Percentiles rank a stretch among this genome's conserved stretches.
Evolutionary conservation across 1,140 invertebrate species (phyloP).

Genomic region (Apis florea): DNA sequence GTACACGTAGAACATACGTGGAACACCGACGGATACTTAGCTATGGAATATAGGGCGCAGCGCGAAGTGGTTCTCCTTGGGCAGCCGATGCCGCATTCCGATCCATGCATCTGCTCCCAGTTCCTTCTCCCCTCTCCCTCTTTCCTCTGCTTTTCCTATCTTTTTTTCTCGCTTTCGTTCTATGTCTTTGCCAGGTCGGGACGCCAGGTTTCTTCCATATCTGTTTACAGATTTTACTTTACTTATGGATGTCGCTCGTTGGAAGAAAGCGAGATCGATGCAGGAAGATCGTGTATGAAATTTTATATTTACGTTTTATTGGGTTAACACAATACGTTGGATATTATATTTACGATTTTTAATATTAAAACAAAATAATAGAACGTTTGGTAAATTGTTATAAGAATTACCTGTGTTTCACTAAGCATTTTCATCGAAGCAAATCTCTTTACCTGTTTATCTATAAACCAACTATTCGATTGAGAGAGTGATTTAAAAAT

Average conservation of each 20-base stretch:
- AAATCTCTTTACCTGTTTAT: too few species aligned
- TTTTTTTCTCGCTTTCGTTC: neutral
- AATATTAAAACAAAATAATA: too few species aligned
- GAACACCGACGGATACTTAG: conserved; percentile 40
- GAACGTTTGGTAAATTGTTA: too few species aligned
- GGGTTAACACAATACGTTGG: too few species aligned
- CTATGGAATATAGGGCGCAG: conserved; percentile 66
- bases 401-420: too few species aligned
- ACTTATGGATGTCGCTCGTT: neutral
- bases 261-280: too few species aligned
- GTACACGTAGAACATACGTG: neutral
- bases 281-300: too few species aligned
- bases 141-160: conserved; percentile 27
- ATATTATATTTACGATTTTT: too few species aligned
- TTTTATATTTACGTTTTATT: too few species aligned
- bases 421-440: too few species aligned
- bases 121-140: conserved; percentile 45
- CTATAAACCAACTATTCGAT: too few species aligned
- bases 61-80: conserved; percentile 74
- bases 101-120: conserved; percentile 64
- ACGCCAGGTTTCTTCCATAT: neutral
- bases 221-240: neutral
- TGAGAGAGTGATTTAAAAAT: too few species aligned
- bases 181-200: neutral
- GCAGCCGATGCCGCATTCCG: conserved; percentile 72